These are phyloP conservation scores for Nephrotoma guestfalica DNA, from an alignment of 2,888 invertebrate genomes.

Conservation along the genomic window DNA sequence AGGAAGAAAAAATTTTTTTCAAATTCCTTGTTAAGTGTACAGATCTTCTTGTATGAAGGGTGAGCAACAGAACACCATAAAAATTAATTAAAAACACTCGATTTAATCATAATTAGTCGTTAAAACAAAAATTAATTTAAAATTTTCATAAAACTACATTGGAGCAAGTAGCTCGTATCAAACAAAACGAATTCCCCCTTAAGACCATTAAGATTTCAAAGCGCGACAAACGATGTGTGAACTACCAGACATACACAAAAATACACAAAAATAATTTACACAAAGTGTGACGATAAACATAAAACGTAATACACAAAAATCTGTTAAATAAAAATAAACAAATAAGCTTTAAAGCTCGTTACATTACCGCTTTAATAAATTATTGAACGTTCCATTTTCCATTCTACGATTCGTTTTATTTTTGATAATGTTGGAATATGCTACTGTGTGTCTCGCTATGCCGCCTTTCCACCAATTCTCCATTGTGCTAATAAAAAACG, in stretches of 20 bases:
- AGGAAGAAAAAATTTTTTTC: too few relatives aligned
- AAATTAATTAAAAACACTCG: background rate
- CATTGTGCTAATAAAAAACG: background rate
- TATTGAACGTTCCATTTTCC: background rate
- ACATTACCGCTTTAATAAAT: background rate
- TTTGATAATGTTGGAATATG: too few relatives aligned
- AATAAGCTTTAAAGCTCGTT: background rate
- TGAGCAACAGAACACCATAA: too few relatives aligned
- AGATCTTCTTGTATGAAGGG: too few relatives aligned
- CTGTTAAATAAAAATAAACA: background rate
- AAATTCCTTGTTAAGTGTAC: background rate
- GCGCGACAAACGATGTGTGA: background rate
- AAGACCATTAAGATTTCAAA: background rate
- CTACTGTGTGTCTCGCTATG: too few relatives aligned
- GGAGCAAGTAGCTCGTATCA: too few relatives aligned
- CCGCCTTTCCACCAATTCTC: background rate
- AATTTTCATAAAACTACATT: background rate
- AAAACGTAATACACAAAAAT: background rate
- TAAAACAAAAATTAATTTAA: background rate
- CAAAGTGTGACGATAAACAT: background rate
- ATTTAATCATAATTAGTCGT: background rate
- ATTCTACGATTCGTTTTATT: background rate
- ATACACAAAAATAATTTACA: background rate
- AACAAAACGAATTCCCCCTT: too few relatives aligned
- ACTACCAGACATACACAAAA: background rate